Evolutionary conservation across 1,140 invertebrate genomes (phyloP), one percentile per base, ranked within the genome.

Genomic region (Drosophila repletoides): DNA sequence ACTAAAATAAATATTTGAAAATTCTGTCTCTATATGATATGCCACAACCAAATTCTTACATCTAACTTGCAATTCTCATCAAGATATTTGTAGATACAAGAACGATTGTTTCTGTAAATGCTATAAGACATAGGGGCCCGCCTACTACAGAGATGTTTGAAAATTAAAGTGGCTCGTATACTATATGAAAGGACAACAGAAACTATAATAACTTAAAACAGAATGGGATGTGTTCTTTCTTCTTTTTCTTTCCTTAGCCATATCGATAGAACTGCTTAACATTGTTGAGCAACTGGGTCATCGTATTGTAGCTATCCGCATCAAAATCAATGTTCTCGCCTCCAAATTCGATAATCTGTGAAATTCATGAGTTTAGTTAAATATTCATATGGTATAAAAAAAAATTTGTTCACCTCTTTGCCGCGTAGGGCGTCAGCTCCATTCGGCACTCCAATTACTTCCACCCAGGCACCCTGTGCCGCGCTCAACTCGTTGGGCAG

Each of bases 241-340:
- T n/a, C n/a, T n/a, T n/a, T n/a, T n/a, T n/a, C 5, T 19, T 31
- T 22, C 6, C 2, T 31, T 66, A 76, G 10, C 73, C 73, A 28
- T 59, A 55, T 10, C 69, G 76, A 69, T 86, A 89, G 15, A 89
- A 75, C n/a, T 66, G 51, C 22, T 89, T 86, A 0, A 88, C 72
- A 38, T 89, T 88, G 38, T 83, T 89, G 29, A 89, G 43, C 22
- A 89, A 24, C 5, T 77, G 76, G 1, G 73, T 65, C 76, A 89
- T 70, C 2, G 81, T 71, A 24, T 89, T 89, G 45, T 89, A 89
- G 41, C 84, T 75, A 1, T 89, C 88, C n/a, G 52, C 29, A 45
- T 89, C 88, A 6, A 89, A 88, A 14, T 86, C 88, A 1, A 80
- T 72, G 1, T 79, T 68, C 10, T 89, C 83, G 6, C 72, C 84